These are phyloP conservation scores for Sarcophaga variegata DNA, from an alignment of 2,888 invertebrate species.

Conservation along the genomic window DNA sequence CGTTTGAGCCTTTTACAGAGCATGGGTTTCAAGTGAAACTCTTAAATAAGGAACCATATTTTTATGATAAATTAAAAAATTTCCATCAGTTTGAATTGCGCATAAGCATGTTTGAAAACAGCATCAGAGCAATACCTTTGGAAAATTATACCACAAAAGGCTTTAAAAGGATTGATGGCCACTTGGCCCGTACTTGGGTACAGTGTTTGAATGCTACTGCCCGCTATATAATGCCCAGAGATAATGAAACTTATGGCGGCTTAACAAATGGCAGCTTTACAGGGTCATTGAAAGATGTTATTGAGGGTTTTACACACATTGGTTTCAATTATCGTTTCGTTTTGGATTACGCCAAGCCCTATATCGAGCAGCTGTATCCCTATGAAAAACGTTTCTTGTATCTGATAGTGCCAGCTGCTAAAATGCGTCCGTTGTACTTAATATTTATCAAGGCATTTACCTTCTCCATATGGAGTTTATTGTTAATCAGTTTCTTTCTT, in stretches of 20 bases:
- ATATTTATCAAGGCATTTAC: slow-evolving; percentile 76
- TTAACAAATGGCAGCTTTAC: slow-evolving; percentile 73
- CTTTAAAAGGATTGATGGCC: slow-evolving; percentile 73
- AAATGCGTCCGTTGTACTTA: slow-evolving; percentile 74
- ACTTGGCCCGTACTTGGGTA: slow-evolving; percentile 72
- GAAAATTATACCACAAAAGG: slow-evolving; percentile 63
- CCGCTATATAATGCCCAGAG: slow-evolving; percentile 73
- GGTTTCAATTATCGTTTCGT: slow-evolving; percentile 76
- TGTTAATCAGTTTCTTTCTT: slow-evolving; percentile 72
- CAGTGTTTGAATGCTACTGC: slow-evolving; percentile 76
- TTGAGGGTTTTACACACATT: slow-evolving; percentile 73
- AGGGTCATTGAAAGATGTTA: slow-evolving; percentile 74
- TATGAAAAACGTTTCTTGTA: slow-evolving; percentile 73
- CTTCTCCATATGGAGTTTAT: slow-evolving; percentile 73
- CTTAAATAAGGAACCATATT: slow-evolving; percentile 36
- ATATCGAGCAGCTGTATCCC: slow-evolving; percentile 75
- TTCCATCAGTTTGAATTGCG: slow-evolving; percentile 73
- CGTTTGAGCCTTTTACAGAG: slow-evolving; percentile 76
- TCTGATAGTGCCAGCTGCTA: slow-evolving; percentile 77
- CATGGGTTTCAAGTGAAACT: slow-evolving; percentile 71
- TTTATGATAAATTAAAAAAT: slow-evolving; percentile 75
- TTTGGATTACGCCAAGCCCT: slow-evolving; percentile 69
- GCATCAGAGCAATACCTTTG: slow-evolving; percentile 73
- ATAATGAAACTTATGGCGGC: slow-evolving; percentile 75
- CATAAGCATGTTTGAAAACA: slow-evolving; percentile 76